Evolutionary conservation across 2,797 vertebrate genomes (phyloP).

Genomic region (Parauchenoglanis ngamensis): DNA sequence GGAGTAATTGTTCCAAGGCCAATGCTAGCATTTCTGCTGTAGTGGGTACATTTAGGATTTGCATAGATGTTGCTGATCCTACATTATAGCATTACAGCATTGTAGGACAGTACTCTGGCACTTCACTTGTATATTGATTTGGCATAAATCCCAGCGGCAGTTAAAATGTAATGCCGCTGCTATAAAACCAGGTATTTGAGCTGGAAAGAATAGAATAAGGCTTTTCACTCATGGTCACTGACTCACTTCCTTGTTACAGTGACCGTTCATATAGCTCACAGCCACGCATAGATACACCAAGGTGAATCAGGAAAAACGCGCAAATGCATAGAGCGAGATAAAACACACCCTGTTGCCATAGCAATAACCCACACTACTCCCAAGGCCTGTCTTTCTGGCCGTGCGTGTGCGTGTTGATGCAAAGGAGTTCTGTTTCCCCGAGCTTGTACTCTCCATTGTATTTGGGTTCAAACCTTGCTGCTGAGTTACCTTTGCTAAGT

Average conservation of each 20-base stretch:
- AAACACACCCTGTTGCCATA: constrained; percentile 4
- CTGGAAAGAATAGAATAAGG: background rate
- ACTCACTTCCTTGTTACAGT: background rate
- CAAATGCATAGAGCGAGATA: background rate
- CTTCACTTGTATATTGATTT: background rate
- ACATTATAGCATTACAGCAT: background rate
- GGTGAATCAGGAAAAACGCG: background rate
- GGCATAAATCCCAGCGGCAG: background rate
- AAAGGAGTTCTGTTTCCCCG: background rate
- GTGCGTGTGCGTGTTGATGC: background rate
- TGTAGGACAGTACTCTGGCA: background rate
- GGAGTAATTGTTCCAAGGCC: background rate
- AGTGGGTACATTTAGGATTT: background rate
- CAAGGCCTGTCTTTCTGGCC: background rate
- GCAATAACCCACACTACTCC: constrained; percentile 7
- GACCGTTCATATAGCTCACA: background rate
- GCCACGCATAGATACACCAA: constrained; percentile 1
- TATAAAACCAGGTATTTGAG: background rate
- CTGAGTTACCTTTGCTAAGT: background rate
- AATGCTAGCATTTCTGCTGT: background rate
- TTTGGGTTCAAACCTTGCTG: no score
- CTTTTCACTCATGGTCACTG: background rate
- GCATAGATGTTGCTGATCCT: constrained; percentile 19
- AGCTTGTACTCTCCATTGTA: background rate
- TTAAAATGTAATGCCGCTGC: background rate